Base-by-base conservation (phyloP, 2,113 vertebrate genomes). In the Aegotheles bennettii region DNA sequence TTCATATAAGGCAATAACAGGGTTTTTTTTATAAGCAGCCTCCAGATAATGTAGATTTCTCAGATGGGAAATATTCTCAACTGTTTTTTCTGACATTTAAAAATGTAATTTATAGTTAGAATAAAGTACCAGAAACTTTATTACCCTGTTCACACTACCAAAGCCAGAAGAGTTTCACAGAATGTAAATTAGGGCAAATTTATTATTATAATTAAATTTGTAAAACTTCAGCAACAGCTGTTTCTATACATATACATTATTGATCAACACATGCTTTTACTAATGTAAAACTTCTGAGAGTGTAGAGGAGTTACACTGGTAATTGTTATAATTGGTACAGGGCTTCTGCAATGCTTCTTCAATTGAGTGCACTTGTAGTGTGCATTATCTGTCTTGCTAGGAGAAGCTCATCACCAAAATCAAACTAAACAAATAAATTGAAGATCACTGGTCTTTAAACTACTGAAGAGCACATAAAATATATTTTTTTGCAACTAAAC, bases 201-300 rank as follows among this genome's bases (percentile, higher is more conserved):
- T 89, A 91, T 87, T 87, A 48, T 85, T 92, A 57, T 70, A 96
- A 96, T 96, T 92, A 90, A 95, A 87, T 88, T 95, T 93, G 91
- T 77, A 95, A 90, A 86, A 95, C 89, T 95, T 96, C 84, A 94
- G 67, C 74, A 97, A 93, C 95, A 97, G 95, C 93, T 98, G 96
- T 83, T 97, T 89, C 56, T 84, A 8, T 28, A 6, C 53, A 26
- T 73, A 89, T 89, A 36, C 57, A 57, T 97, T 97, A 91, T 93
- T 95, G 80, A 95, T 94, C 84, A 91, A 82, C 28, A 48, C 28
- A 78, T 47, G 43, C 8, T 89, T 94, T 94, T 92, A 53, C 69
- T 91, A 84, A 71, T 78, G 64, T 68, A 87, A 75, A 92, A 84
- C 36, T 93, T 95, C 35, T 48, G 13, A 84, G 51, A 90, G 20